Evolutionary conservation across 2,888 invertebrate genomes (phyloP), one percentile per base, ranked within the genome.

Genomic region (Philereme transversata): DNA sequence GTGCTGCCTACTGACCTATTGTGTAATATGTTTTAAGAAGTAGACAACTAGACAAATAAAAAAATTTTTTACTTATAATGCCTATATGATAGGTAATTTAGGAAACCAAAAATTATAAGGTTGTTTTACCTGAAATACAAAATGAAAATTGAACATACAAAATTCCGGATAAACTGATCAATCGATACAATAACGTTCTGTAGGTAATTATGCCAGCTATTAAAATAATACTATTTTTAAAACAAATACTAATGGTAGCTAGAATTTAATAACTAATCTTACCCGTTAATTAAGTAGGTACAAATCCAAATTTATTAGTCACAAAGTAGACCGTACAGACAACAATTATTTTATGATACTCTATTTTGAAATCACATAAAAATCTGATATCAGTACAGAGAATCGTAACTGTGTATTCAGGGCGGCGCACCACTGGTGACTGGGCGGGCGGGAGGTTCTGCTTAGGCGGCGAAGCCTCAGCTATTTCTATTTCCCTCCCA

Each of bases 361-460:
- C 40, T 55, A 48, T 47, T 41, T 11, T 55, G 22, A 60, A 58
- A 61, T 51, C 44, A 51, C 51, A 62, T 58, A 45, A 62, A 65
- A 57, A 54, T 60, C 56, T 57, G n/a, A 60, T 56, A 63, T 67
- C 54, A 62, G 47, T 54, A 46, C 5, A 36, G 44, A 35, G 11
- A 62, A 72, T 64, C 64, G 57, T 60, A 60, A 69, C 72, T 65
- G 81, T 84, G 82, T 77, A 76, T 67, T 66, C 85, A 78, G 84
- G 81, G 81, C 87, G 81, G 81, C 78, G 74, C 70, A 68, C 86
- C 76, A 73, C 69, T 75, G 74, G 79, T 79, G 77, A 91, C 90
- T 91, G 90, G 91, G 90, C 89, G 90, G 91, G 91, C 90, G 89
- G 90, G 86, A 81, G 83, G 72, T 77, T 77, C 69, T 68, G 78